Base-by-base conservation (phyloP, 2,797 vertebrate genomes). In the Cryptoblepharus egeriae region DNA sequence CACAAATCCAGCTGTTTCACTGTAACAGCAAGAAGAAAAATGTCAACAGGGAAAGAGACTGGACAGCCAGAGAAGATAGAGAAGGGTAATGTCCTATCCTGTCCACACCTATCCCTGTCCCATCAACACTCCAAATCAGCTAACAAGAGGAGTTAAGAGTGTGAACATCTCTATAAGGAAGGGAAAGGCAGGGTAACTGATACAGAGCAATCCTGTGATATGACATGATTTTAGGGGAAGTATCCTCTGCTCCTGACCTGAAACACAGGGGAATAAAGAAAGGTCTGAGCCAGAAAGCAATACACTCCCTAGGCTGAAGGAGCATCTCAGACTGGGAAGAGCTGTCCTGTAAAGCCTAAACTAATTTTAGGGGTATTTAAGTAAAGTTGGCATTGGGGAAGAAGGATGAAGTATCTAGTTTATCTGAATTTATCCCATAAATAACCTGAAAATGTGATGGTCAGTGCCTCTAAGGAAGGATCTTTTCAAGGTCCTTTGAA, bases 351-450 rank as follows among this genome's bases (percentile, higher is more conserved):
- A 32, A 63, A 74, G 35, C 73, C 70, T 84, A 61, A 61, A 61
- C 74, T 76, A 79, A 68, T 49, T 61, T 69, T 35, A 68, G 69
- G 77, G 82, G 71, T 37, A 79, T 58, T 73, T 78, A 79, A 37
- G 82, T 84, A 35, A 45, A 10, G 76, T 11, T 16, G 5, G 6
- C 11, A 26, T 15, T 1, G 79, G 22, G 9, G 68, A n/a, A n/a
- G n/a, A n/a, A 28, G 18, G 30, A 42, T 68, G 60, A 52, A 68
- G 65, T 58, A 81, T 75, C 77, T 87, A 84, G 92, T 83, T 91
- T 86, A 72, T 83, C 83, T 91, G 91, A 89, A 87, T 92, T 93
- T 91, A 89, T 87, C 91, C 86, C 90, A 93, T 93, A 94, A 92
- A 90, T 89, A 89, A 95, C 92, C 78, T 93, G 85, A 91, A 93